phyloP scores from a whole-genome alignment of 2,888 invertebrate genomes.

The Arge pagana region DNA sequence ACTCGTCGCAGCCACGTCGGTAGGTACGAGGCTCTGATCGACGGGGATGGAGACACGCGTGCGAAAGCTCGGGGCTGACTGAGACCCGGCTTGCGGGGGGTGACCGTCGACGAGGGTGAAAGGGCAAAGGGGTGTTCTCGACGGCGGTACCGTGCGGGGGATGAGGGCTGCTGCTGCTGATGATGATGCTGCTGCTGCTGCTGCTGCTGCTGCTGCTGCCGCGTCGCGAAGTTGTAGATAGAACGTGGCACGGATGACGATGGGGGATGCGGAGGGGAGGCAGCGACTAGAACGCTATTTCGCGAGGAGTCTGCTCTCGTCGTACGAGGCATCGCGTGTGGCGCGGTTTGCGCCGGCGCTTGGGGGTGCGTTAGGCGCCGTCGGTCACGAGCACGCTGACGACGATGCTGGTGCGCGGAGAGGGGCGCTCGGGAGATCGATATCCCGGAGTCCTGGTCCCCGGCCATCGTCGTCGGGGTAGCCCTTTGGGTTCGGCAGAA shows the following conservation, averaged over 20 bases:
- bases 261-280: background rate
- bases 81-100: constrained; percentile 45
- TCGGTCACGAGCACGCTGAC: constrained; percentile 1
- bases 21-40: constrained; percentile 14
- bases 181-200: constrained; percentile 1
- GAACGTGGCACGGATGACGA: background rate
- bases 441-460: constrained; percentile 17
- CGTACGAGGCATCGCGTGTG: constrained; percentile 4
- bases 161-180: background rate
- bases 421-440: constrained; percentile 14
- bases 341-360: constrained; percentile 12
- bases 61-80: constrained; percentile 55
- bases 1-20: constrained; percentile 2
- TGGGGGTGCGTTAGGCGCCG: constrained; percentile 15
- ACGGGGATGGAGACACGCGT: constrained; percentile 37
- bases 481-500: constrained; percentile 13
- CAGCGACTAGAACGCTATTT: constrained; percentile 2
- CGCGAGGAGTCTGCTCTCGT: constrained; percentile 7
- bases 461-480: constrained; percentile 21
- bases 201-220: constrained; percentile 11
- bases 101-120: background rate
- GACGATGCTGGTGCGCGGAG: no score
- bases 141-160: background rate
- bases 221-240: constrained; percentile 14
- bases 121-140: constrained; percentile 1